Conservation (phyloP, 2,888 invertebrate genomes). For the Amblyjoppa fuscipennis region DNA sequence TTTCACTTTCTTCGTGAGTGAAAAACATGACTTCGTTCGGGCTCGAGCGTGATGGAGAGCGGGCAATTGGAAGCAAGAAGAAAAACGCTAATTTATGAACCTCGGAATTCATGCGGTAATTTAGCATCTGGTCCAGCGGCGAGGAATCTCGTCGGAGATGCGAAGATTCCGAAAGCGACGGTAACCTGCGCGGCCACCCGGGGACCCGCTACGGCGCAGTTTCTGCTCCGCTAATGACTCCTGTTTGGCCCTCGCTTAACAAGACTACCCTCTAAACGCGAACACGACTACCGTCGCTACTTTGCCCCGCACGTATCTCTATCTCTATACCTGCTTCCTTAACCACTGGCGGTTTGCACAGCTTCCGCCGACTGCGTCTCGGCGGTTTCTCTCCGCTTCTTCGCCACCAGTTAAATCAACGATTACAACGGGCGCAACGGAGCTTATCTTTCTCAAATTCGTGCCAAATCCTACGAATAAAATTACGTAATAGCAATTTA, state of each 20-base stretch:
- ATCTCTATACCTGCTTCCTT: conserved; percentile 48
- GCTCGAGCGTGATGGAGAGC: neutral
- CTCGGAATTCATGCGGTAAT: conserved; percentile 33
- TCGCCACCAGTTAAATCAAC: conserved; percentile 53
- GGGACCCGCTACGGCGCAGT: conserved; percentile 71
- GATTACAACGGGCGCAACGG: conserved; percentile 58
- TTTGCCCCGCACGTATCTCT: conserved; percentile 46
- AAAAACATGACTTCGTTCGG: neutral
- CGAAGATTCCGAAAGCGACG: conserved; percentile 55
- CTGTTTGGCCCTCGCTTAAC: conserved; percentile 81
- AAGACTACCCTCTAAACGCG: conserved; percentile 79
- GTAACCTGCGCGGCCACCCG: conserved; percentile 58
- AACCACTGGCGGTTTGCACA: conserved; percentile 53
- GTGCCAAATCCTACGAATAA: conserved; percentile 51
- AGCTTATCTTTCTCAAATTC: conserved; percentile 66
- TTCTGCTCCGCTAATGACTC: conserved; percentile 78
- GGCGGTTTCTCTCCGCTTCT: conserved; percentile 12
- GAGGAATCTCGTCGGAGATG: neutral
- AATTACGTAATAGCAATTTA: neutral
- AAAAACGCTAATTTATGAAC: neutral
- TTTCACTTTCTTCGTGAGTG: conserved; percentile 1
- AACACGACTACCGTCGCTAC: conserved; percentile 74
- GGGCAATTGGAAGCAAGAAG: neutral
- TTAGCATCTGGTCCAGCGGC: conserved; percentile 32
- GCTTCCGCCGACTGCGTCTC: conserved; percentile 47